Conservation (phyloP, 2,888 invertebrate genomes). For the Pyrrhia umbra region DNA sequence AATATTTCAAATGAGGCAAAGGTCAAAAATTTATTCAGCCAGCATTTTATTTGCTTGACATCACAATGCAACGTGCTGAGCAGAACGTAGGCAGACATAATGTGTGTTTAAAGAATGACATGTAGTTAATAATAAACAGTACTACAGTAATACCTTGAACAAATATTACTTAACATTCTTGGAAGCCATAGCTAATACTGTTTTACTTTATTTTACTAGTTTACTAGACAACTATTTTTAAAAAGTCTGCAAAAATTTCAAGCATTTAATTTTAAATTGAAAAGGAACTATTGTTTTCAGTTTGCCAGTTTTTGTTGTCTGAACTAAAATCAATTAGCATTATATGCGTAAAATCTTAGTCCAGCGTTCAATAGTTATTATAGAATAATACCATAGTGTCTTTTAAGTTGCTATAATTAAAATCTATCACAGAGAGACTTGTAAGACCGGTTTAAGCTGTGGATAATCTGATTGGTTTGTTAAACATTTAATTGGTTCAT, state of each 20-base stretch:
- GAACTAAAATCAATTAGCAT: too few relatives aligned
- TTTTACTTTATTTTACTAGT: background rate
- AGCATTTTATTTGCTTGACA: slow-evolving; percentile 36
- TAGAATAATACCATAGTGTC: slow-evolving; percentile 2
- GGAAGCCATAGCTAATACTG: background rate
- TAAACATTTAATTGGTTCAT: slow-evolving; percentile 50
- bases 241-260: too few relatives aligned
- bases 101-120: slow-evolving; percentile 40
- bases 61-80: slow-evolving; percentile 29
- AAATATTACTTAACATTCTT: slow-evolving; percentile 20
- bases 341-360: background rate
- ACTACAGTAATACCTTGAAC: slow-evolving; percentile 16
- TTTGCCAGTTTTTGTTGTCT: too few relatives aligned
- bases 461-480: slow-evolving; percentile 48
- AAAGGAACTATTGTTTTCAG: too few relatives aligned
- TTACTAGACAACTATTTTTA: slow-evolving; percentile 2
- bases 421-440: slow-evolving; percentile 19
- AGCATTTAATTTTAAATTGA: too few relatives aligned
- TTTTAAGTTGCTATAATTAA: slow-evolving; percentile 24
- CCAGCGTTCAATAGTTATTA: background rate
- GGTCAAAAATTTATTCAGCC: background rate
- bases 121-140: slow-evolving; percentile 18
- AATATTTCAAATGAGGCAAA: background rate
- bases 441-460: slow-evolving; percentile 39
- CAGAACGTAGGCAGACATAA: slow-evolving; percentile 36